Conservation (phyloP, 92 coral and sea anemone genomes). For the Phenganax stokvisi region DNA sequence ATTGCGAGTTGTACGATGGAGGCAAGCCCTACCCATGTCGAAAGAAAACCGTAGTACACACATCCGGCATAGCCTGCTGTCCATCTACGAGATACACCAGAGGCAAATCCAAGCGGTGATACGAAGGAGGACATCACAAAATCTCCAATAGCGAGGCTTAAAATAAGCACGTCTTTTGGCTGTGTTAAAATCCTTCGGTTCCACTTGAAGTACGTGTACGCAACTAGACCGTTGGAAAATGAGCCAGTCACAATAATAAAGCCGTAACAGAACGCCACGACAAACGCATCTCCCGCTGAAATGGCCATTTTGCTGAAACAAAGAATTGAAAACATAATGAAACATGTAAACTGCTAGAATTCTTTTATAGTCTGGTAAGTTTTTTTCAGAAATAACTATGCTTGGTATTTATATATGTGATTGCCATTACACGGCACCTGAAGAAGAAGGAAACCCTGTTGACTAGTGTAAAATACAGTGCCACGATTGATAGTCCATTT, state of each 20-base stretch:
- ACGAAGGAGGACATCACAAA: constrained; percentile 49
- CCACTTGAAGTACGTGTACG: constrained; percentile 44
- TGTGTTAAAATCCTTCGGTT: constrained; percentile 37
- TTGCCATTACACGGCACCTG: too few relatives aligned
- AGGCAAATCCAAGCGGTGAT: constrained; percentile 51
- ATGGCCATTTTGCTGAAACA: not conserved
- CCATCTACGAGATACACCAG: constrained; percentile 50
- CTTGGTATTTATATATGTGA: too few relatives aligned
- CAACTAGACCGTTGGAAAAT: constrained; percentile 49
- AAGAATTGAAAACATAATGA: too few relatives aligned
- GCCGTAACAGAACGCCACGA: not conserved
- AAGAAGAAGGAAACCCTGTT: too few relatives aligned
- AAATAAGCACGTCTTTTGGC: constrained; percentile 41
- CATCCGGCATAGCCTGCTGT: constrained; percentile 45
- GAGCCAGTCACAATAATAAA: constrained; percentile 13
- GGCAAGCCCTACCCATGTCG: constrained; percentile 50
- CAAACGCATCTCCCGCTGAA: not conserved
- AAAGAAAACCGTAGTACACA: constrained; percentile 52
- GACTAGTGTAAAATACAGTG: too few relatives aligned
- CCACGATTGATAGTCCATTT: too few relatives aligned
- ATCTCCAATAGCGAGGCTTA: constrained; percentile 69
- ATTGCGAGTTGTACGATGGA: constrained; percentile 65
- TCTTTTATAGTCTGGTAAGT: too few relatives aligned
- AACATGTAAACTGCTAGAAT: too few relatives aligned
- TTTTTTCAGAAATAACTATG: too few relatives aligned